A percentile compares a stretch with the other conserved stretches of the same genome.
These are phyloP conservation scores for Cnemophilus loriae DNA, from an alignment of 2,113 vertebrate species.

Conservation along the genomic window DNA sequence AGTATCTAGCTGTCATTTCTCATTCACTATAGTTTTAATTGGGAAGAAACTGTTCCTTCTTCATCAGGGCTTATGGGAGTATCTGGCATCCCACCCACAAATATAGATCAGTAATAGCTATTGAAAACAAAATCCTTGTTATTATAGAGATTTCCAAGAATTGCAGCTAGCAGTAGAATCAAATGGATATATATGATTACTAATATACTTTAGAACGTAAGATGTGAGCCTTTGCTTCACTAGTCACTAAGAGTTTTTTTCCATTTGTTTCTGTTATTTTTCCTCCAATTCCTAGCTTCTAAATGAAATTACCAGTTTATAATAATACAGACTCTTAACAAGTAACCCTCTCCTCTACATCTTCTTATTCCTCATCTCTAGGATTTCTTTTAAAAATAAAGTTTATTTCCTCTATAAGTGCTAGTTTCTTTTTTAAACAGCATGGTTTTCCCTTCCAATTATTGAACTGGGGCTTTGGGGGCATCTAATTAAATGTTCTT, in stretches of 20 bases:
- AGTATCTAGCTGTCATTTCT: neutral
- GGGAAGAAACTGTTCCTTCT: neutral
- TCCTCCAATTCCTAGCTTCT: neutral
- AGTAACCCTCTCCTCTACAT: neutral
- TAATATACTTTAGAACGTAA: neutral
- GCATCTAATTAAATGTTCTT: conserved; percentile 10
- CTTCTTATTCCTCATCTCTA: neutral
- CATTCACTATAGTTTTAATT: neutral
- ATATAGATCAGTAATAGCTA: neutral
- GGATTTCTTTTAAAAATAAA: neutral
- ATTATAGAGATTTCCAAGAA: neutral
- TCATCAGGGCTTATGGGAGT: neutral
- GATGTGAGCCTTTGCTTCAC: neutral
- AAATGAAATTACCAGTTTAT: neutral
- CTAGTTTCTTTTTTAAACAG: neutral
- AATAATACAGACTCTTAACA: neutral
- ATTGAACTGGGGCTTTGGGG: neutral
- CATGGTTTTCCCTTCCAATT: neutral
- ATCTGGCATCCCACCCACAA: neutral
- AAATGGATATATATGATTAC: neutral
- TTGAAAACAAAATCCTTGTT: neutral
- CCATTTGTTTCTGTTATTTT: neutral
- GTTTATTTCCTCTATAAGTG: neutral
- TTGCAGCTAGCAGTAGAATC: neutral
- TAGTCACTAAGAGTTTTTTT: neutral